These are phyloP conservation scores for Heteromurus nitidus DNA, from an alignment of 2,888 invertebrate species.

Conservation along the genomic window DNA sequence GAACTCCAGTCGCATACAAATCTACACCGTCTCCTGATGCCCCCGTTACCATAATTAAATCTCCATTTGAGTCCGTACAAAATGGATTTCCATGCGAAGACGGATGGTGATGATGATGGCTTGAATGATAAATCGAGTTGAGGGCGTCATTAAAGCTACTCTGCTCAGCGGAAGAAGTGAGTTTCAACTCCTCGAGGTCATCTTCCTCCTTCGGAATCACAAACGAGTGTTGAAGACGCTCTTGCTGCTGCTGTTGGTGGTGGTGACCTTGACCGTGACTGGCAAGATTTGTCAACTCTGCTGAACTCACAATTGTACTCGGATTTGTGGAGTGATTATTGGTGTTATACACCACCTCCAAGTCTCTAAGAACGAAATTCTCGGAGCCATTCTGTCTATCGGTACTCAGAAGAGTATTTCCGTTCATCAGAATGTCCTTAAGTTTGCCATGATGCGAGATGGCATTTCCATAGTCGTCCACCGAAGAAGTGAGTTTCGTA, in stretches of 20 bases:
- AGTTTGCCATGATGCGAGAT: conserved; percentile 35
- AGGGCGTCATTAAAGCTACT: conserved; percentile 43
- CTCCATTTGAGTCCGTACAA: conserved; percentile 14
- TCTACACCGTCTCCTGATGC: neutral
- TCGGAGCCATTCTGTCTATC: conserved; percentile 25
- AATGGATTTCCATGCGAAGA: neutral
- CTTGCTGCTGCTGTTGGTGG: conserved; percentile 7
- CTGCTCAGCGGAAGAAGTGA: conserved; percentile 36
- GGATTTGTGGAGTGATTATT: neutral
- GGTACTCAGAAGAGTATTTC: conserved; percentile 39
- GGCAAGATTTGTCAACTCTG: neutral
- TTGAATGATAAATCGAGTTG: conserved; percentile 37
- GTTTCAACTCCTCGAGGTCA: conserved; percentile 42
- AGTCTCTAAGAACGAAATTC: conserved; percentile 25
- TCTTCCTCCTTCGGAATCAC: conserved; percentile 41
- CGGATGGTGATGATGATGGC: neutral
- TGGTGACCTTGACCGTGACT: neutral
- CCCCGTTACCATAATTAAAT: conserved; percentile 25
- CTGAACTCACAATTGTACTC: neutral
- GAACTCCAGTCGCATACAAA: conserved; percentile 14
- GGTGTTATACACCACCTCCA: conserved; percentile 20
- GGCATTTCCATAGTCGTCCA: conserved; percentile 2
- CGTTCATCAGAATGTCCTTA: conserved; percentile 58
- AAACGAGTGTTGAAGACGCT: too few species aligned
- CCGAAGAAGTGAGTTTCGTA: conserved; percentile 5